Conservation (phyloP, 1,140 invertebrate species). For the Acromyrmex heyeri region DNA sequence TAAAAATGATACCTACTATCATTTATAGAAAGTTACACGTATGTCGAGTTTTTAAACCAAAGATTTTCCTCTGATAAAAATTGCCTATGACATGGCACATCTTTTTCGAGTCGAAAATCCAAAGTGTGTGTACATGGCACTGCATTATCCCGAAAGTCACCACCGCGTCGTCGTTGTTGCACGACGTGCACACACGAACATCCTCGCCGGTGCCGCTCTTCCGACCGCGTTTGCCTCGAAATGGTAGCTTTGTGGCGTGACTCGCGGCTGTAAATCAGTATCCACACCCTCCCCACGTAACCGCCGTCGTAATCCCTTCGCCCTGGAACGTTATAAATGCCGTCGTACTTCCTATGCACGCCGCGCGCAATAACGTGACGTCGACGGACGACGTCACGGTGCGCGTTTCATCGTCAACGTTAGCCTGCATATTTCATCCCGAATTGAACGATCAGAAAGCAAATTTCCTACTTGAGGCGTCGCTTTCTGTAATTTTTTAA, state of each 20-base stretch:
- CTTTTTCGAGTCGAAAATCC: not conserved
- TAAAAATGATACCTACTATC: not conserved
- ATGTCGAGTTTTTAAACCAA: not conserved
- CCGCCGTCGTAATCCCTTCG: constrained; percentile 58
- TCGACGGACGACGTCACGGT: constrained; percentile 9
- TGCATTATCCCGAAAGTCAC: constrained; percentile 45
- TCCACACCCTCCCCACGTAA: constrained; percentile 68
- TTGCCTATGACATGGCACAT: constrained; percentile 26
- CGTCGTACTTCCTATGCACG: constrained; percentile 42
- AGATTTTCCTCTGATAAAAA: not conserved
- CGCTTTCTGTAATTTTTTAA: not conserved
- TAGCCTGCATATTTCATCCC: constrained; percentile 45
- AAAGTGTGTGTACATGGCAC: constrained; percentile 32
- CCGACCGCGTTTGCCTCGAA: constrained; percentile 38
- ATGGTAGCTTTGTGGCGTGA: constrained; percentile 72
- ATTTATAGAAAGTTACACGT: not conserved
- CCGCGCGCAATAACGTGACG: constrained; percentile 50
- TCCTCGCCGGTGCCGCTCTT: constrained; percentile 20
- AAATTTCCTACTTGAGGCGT: constrained; percentile 10
- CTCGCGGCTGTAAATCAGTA: constrained; percentile 76
- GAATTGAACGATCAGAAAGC: constrained; percentile 28
- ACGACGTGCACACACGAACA: constrained; percentile 29
- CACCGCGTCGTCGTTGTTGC: not conserved
- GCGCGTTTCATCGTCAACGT: constrained; percentile 41
- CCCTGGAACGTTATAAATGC: constrained; percentile 57